phyloP scores from a whole-genome alignment of 2,797 vertebrate genomes.

The Delichon dasypus region DNA sequence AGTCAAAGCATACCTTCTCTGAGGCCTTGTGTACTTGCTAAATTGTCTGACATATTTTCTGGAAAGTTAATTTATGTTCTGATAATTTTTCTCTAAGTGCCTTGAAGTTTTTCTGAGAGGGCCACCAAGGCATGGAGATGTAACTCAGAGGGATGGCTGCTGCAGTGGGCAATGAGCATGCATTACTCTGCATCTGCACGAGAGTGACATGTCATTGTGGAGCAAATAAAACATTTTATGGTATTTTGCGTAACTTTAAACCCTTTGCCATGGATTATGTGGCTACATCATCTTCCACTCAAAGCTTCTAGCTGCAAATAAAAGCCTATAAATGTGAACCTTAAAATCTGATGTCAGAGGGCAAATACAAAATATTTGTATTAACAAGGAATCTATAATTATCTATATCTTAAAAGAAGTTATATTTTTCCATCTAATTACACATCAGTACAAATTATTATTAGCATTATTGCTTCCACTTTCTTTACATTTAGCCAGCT shows the following conservation, averaged over 20 bases:
- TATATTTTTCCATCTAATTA: not conserved
- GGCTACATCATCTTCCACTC: not conserved
- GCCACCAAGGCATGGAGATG: accelerated
- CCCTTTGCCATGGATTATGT: not conserved
- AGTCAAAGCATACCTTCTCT: not conserved
- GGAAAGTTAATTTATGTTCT: not conserved
- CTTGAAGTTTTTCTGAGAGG: not conserved
- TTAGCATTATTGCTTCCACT: not conserved
- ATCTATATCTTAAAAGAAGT: not conserved
- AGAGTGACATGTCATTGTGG: not conserved
- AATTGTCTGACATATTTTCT: not conserved
- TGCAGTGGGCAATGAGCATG: not conserved
- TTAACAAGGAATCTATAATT: not conserved
- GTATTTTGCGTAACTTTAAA: not conserved
- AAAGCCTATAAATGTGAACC: not conserved
- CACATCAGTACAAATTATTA: not conserved
- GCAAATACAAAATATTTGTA: not conserved
- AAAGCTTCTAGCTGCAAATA: not conserved
- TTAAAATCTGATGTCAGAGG: not conserved
- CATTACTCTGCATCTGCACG: not conserved
- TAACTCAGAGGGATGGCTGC: not conserved
- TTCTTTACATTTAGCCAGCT: not conserved
- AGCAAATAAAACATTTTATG: not conserved
- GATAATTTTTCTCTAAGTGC: not conserved
- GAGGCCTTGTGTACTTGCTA: not conserved